Percentiles rank a stretch among this genome's conserved stretches.
Conservation (phyloP, 2,113 vertebrate genomes). For the Crotalus horridus region DNA sequence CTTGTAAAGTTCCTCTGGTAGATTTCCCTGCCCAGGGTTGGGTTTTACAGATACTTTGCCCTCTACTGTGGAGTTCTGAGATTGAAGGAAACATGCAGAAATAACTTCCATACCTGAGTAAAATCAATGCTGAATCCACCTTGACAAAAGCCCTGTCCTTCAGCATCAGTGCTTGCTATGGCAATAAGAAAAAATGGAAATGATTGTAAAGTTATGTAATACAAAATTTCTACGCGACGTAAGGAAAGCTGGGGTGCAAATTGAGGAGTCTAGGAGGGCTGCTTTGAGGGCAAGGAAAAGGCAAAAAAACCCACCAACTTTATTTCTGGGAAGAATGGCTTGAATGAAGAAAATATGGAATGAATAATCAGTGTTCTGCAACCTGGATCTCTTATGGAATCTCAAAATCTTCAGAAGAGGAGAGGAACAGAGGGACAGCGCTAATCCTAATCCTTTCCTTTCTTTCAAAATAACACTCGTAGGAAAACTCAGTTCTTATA, state of each 20-base stretch:
- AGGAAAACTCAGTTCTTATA: neutral
- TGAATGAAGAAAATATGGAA: neutral
- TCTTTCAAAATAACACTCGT: neutral
- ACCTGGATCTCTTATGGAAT: neutral
- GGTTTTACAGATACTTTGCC: neutral
- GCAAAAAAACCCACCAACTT: neutral
- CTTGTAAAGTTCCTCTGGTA: neutral
- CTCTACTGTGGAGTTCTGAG: neutral
- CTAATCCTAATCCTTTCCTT: neutral
- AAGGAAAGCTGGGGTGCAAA: neutral
- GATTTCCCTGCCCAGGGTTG: neutral
- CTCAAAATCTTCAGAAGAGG: neutral
- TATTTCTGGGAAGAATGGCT: neutral
- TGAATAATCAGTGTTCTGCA: neutral
- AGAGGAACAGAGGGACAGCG: neutral
- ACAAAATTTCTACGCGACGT: neutral
- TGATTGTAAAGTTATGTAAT: neutral
- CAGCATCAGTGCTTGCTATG: conserved; percentile 82
- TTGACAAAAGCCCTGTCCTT: conserved; percentile 98
- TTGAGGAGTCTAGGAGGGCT: neutral
- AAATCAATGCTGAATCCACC: conserved; percentile 97
- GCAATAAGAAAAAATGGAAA: conserved; percentile 34
- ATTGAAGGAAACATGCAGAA: conserved; percentile 1
- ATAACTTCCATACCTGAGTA: conserved; percentile 78
- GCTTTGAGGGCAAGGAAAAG: neutral